Base-by-base conservation (phyloP, 2,888 invertebrate genomes). In the Plebejus melissa region DNA sequence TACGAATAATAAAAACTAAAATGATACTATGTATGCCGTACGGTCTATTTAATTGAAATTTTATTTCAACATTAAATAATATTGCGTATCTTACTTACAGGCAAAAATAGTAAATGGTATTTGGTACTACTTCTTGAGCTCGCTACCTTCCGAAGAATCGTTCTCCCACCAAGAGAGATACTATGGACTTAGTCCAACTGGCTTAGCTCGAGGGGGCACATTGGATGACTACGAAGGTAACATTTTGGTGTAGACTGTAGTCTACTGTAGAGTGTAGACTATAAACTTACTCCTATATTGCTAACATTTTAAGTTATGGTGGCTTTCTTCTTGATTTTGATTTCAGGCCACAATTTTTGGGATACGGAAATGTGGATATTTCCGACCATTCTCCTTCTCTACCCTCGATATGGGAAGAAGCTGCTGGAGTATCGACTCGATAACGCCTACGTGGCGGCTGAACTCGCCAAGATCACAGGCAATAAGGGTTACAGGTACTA, bases 361-460 rank as follows among this genome's bases (percentile, higher is more conserved):
- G 95, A 95, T 79, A 95, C 95, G 0, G 95, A 95, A 83, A 94
- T 94, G 70, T 95, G 95, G 95, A 95, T 95, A 94, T 91, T 94
- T 74, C 95, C 95, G 0, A 86, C 90, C 0, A 94, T 94, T 5
- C 85, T 94, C 11, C 85, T 95, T 41, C 82, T 95, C 6, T 90
- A 94, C 70, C 94, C 94, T 0, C 81, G 85, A 5, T 94, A 94
- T 81, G 94, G 92, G 0, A 88, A 90, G 69, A 84, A 86, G 16
- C 83, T 95, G 58, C 85, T 95, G 0, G 90, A 93, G 74, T 95
- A 95, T 81, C 89, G 95, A 0, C 83, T 91, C 2, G 89, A 91
- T 16, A 94, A 86, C 36, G 88, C 94, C 0, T 86, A 89, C 11
- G 93, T 93, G 0, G 95, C 95, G 1, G 86, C 87, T 6, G 88